phyloP scores from a whole-genome alignment of 2,113 vertebrate species.

The Triplophysa siluroides region DNA sequence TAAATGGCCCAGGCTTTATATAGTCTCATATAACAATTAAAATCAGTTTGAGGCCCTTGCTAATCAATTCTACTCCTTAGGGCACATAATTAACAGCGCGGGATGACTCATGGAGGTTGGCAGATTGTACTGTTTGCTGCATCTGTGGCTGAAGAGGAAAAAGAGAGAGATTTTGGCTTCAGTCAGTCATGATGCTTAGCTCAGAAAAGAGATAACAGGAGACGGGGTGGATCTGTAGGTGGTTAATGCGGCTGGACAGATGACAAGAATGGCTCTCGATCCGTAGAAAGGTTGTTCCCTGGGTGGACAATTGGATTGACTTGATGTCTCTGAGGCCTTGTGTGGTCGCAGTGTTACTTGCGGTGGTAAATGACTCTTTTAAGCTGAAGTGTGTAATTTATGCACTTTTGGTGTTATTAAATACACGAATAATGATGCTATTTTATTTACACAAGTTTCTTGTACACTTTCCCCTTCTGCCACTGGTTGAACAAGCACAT shows the following conservation, averaged over 20 bases:
- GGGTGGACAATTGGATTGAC: conserved; percentile 33
- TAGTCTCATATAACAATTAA: conserved; percentile 55
- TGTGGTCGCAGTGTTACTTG: not conserved
- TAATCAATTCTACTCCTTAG: conserved; percentile 56
- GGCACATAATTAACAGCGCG: conserved; percentile 48
- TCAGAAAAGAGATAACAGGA: conserved; percentile 19
- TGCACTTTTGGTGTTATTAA: not conserved
- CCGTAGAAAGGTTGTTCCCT: conserved; percentile 10
- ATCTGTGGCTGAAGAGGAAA: conserved; percentile 33
- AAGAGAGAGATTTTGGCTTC: conserved; percentile 21
- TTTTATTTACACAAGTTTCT: too few relatives aligned
- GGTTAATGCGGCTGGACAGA: conserved; percentile 35
- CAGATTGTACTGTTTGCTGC: conserved; percentile 37
- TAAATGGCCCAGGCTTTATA: conserved; percentile 38
- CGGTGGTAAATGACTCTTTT: conserved; percentile 4
- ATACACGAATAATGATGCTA: too few relatives aligned
- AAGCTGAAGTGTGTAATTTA: not conserved
- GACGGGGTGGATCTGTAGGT: conserved; percentile 13
- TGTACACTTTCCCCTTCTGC: too few relatives aligned
- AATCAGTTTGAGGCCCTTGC: conserved; percentile 47
- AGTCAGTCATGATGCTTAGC: conserved; percentile 15
- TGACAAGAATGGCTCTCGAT: conserved; percentile 29
- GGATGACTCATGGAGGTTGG: conserved; percentile 47
- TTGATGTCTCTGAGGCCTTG: conserved; percentile 20
- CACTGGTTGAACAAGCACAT: too few relatives aligned